Conservation (phyloP, 2,888 invertebrate genomes). For the Caenorhabditis sp. region DNA sequence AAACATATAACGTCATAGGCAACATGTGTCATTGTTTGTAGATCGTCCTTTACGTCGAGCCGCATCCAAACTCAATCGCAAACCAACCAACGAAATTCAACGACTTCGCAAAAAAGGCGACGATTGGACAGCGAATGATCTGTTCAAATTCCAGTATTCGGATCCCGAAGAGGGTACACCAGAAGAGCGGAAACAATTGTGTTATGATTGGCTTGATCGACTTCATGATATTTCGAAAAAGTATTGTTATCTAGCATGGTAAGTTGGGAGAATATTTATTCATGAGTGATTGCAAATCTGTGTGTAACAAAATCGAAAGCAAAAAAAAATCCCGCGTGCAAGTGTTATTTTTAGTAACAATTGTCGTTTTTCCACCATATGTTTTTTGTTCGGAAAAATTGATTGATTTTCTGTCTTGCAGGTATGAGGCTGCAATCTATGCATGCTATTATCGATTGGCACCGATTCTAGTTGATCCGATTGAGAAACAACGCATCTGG, state of each 20-base stretch:
- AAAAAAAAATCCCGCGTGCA: too few relatives aligned
- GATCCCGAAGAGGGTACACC: slow-evolving; percentile 59
- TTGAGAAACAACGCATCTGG: slow-evolving; percentile 52
- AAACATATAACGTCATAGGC: background rate
- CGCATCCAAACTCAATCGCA: slow-evolving; percentile 48
- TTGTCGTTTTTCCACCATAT: background rate
- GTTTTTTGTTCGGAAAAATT: background rate
- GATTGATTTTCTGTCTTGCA: slow-evolving; percentile 16
- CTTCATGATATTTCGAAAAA: slow-evolving; percentile 55
- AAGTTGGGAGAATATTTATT: too few relatives aligned
- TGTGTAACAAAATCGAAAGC: too few relatives aligned
- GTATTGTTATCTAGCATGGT: slow-evolving; percentile 61
- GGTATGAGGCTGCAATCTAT: slow-evolving; percentile 59
- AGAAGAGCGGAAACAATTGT: slow-evolving; percentile 51
- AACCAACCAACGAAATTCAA: slow-evolving; percentile 56
- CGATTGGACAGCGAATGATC: slow-evolving; percentile 51
- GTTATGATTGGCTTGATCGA: slow-evolving; percentile 55
- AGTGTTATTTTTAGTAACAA: background rate
- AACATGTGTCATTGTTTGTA: slow-evolving; percentile 18
- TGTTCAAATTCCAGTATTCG: slow-evolving; percentile 55
- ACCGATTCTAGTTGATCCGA: slow-evolving; percentile 42
- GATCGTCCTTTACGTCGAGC: slow-evolving; percentile 54
- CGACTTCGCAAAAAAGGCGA: slow-evolving; percentile 52
- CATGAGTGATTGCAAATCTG: too few relatives aligned
- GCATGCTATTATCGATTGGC: slow-evolving; percentile 62